Evolutionary conservation across 2,888 invertebrate genomes (phyloP), one percentile per base, ranked within the genome.

Genomic region (Oegoconia quadripuncta): DNA sequence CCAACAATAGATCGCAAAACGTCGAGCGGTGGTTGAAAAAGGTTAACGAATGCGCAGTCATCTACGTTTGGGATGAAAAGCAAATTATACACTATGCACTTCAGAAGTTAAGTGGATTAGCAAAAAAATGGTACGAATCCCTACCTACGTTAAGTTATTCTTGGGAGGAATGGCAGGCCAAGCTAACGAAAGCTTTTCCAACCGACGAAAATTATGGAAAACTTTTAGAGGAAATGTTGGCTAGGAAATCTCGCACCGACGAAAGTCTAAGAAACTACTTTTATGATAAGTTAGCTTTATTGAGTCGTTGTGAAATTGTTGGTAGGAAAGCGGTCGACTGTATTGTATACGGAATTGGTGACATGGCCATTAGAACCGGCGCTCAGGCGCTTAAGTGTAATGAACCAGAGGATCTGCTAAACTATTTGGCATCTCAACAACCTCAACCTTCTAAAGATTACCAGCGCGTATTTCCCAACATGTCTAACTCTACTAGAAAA

Each of bases 81-180:
- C 42, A 46, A 30, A 48, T 37, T 9, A 42, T 44, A 3, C 46
- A 47, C 26, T 52, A 42, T 34, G 31, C 50, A 5, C 17, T 45
- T 3, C 39, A 43, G 20, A 46, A 45, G 22, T 26, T 52, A n/a
- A 18, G 16, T 15, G 52, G 48, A 0, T 17, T 46, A 7, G 52
- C 50, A 4, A 45, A 45, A 13, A 45, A 23, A 15, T 52, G 48
- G 48, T 48, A 34, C 17, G 42, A 47, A 15, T n/a, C 34, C 23
- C 32, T 47, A 8, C 42, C 45, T 6, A 30, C 31, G 2, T 28
- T 47, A 1, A 15, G 38, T 3, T 50, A 26, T 37, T 32, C 44
- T 3, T 53, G 52, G 46, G 6, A 11, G 6, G 42, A 50, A 11
- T 53, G 48, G 47, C 50, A 53, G 15, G 4, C 9, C 2, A 49